Conservation (phyloP, 2,888 invertebrate genomes). For the Xestobium rufovillosum region DNA sequence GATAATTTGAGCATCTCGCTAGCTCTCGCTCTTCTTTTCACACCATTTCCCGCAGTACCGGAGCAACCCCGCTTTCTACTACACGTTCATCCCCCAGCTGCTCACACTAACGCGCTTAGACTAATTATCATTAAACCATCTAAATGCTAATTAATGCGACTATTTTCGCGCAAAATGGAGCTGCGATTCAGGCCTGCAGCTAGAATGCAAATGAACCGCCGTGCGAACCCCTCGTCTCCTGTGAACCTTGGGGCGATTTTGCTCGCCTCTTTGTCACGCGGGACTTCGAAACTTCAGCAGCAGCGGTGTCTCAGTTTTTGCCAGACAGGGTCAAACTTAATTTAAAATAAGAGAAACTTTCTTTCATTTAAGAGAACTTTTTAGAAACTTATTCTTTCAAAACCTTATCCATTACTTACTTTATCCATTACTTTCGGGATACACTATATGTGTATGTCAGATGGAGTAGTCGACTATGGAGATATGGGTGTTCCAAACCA, state of each 20-base stretch:
- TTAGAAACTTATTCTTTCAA: too few species aligned
- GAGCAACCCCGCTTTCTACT: too few species aligned
- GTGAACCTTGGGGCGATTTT: constrained; percentile 10
- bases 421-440: too few species aligned
- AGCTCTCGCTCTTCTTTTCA: constrained; percentile 40
- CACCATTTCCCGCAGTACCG: constrained; percentile 38
- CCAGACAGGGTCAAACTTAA: too few species aligned
- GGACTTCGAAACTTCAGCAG: constrained; percentile 3
- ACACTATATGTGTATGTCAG: too few species aligned
- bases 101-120: constrained; percentile 35
- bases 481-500: too few species aligned
- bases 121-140: constrained; percentile 50
- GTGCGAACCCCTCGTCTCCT: constrained; percentile 19
- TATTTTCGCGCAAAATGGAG: constrained; percentile 43
- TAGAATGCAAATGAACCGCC: constrained; percentile 44
- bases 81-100: constrained; percentile 42
- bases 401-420: too few species aligned
- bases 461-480: too few species aligned
- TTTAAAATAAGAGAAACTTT: too few species aligned
- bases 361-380: too few species aligned
- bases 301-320: too few species aligned
- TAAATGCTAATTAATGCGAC: constrained; percentile 50
- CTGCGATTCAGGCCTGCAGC: constrained; percentile 40
- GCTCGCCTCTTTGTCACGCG: neutral
- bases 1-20: constrained; percentile 33